A percentile compares a stretch with the other conserved stretches of the same genome.
Conservation (phyloP, 2,888 invertebrate species). For the Erebia aethiops region DNA sequence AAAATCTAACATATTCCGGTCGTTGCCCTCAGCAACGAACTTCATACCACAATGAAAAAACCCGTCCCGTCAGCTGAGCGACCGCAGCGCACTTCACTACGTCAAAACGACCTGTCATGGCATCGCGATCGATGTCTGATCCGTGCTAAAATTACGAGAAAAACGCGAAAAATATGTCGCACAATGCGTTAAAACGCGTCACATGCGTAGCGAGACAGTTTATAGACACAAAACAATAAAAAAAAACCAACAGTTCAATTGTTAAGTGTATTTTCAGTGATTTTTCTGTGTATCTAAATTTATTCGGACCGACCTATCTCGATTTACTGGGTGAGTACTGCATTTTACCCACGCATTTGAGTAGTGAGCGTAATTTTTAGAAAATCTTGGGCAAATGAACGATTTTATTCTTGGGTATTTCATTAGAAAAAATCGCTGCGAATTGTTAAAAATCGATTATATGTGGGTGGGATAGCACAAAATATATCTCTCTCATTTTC, state of each 20-base stretch:
- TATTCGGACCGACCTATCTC: slow-evolving; percentile 69
- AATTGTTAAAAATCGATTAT: slow-evolving; percentile 79
- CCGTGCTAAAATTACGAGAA: slow-evolving; percentile 70
- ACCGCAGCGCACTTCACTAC: slow-evolving; percentile 65
- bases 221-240: slow-evolving; percentile 59
- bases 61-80: slow-evolving; percentile 79
- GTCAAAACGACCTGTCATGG: slow-evolving; percentile 79
- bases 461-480: slow-evolving; percentile 75
- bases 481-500: slow-evolving; percentile 57
- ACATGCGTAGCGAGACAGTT: slow-evolving; percentile 46
- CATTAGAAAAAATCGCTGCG: slow-evolving; percentile 42
- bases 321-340: slow-evolving; percentile 73
- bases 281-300: slow-evolving; percentile 77
- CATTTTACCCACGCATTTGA: slow-evolving; percentile 49
- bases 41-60: slow-evolving; percentile 65
- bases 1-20: slow-evolving; percentile 54
- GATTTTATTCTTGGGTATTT: slow-evolving; percentile 16
- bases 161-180: slow-evolving; percentile 73
- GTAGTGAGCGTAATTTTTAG: slow-evolving; percentile 20
- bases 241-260: slow-evolving; percentile 55
- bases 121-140: slow-evolving; percentile 75
- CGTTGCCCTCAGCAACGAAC: slow-evolving; percentile 62
- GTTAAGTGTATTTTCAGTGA: slow-evolving; percentile 73
- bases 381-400: slow-evolving; percentile 15
- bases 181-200: slow-evolving; percentile 56